Evolutionary conservation across 2,888 invertebrate genomes (phyloP).

Genomic region (Escarpia spicata): DNA sequence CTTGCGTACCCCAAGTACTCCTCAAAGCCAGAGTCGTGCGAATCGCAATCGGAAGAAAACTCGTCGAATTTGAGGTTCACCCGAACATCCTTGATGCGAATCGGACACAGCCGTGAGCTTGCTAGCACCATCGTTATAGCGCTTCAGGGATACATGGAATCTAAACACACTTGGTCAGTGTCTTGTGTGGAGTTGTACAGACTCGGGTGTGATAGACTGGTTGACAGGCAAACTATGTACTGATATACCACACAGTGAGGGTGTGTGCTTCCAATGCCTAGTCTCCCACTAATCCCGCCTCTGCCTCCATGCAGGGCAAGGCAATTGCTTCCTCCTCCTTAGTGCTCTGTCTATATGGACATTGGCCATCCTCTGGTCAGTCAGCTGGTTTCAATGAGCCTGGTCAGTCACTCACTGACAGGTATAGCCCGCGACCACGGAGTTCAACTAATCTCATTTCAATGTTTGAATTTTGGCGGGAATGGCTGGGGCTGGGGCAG

Average conservation of each 20-base stretch:
- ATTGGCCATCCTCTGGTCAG: neutral
- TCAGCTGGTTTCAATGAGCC: neutral
- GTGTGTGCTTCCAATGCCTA: neutral
- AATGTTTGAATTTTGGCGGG: constrained; percentile 16
- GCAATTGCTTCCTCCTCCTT: neutral
- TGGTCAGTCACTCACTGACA: neutral
- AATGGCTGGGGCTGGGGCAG: neutral
- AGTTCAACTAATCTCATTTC: constrained; percentile 11
- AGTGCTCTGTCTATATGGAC: neutral
- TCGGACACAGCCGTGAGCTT: neutral
- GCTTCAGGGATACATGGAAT: neutral
- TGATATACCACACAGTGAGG: neutral
- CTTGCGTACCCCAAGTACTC: neutral
- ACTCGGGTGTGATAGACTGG: neutral
- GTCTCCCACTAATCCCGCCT: neutral
- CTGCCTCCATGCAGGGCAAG: neutral
- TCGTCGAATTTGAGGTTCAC: neutral
- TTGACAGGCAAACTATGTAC: neutral
- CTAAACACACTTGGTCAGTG: neutral
- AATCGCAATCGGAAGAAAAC: neutral
- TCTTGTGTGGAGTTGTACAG: neutral
- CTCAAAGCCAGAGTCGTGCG: constrained; percentile 5
- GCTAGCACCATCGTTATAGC: neutral
- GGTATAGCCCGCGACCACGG: neutral
- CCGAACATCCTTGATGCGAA: neutral